Conservation (phyloP, 2,113 vertebrate species). For the Apeltes quadracus region DNA sequence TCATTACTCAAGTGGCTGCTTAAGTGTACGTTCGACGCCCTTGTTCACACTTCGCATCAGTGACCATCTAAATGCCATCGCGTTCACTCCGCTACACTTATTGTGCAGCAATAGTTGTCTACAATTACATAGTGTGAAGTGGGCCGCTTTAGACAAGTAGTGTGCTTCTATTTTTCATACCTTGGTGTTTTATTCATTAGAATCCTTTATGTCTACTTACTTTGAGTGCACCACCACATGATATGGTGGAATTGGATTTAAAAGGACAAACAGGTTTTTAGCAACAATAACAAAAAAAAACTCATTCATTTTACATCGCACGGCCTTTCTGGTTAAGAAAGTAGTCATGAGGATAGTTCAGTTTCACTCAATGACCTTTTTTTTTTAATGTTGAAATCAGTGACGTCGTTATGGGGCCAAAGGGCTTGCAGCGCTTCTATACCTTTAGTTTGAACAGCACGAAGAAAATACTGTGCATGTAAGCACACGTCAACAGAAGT, state of each 20-base stretch:
- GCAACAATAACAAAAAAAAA: too few species aligned
- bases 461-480: constrained; percentile 31
- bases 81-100: not conserved
- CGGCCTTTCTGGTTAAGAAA: too few species aligned
- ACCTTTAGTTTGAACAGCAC: not conserved
- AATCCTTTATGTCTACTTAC: not conserved
- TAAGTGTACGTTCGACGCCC: not conserved
- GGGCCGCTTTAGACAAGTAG: not conserved
- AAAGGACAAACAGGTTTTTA: not conserved
- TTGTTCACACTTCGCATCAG: not conserved
- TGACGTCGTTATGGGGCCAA: not conserved
- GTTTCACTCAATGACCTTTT: too few species aligned
- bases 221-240: not conserved
- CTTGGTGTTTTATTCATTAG: not conserved
- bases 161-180: not conserved
- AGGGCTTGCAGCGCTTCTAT: not conserved
- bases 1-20: not conserved
- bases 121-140: not conserved
- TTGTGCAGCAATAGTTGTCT: not conserved
- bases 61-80: not conserved
- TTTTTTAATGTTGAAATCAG: not conserved
- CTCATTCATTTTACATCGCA: too few species aligned
- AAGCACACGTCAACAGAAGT: constrained; percentile 19
- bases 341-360: not conserved
- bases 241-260: not conserved